These are phyloP conservation scores for Drosophila anceps DNA, from an alignment of 2,888 invertebrate species.

Conservation along the genomic window DNA sequence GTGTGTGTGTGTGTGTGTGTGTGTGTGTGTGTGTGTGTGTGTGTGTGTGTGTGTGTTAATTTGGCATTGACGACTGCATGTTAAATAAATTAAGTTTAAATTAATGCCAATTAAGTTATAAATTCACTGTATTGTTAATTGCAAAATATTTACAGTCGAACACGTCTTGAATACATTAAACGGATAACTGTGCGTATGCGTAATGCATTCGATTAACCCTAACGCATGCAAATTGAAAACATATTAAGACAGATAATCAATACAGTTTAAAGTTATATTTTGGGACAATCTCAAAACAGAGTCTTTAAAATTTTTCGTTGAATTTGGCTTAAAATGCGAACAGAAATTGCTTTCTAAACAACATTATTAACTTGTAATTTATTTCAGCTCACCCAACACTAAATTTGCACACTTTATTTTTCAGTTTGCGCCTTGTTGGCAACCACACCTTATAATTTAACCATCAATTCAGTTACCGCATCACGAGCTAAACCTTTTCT, in stretches of 20 bases:
- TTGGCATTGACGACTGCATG: conserved; percentile 23
- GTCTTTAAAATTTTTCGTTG: neutral
- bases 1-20: neutral
- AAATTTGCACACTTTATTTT: conserved; percentile 11
- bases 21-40: neutral
- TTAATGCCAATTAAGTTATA: conserved; percentile 54
- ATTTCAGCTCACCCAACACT: neutral
- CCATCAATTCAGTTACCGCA: conserved; percentile 43
- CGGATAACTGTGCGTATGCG: conserved; percentile 15
- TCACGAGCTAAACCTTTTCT: conserved; percentile 13
- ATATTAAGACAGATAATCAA: neutral
- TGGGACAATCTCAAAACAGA: too few species aligned
- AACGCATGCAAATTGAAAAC: neutral
- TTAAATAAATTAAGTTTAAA: conserved; percentile 38
- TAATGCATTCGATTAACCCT: conserved; percentile 24
- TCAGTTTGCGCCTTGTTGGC: conserved; percentile 2
- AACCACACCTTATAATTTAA: conserved; percentile 52
- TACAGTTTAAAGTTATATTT: neutral
- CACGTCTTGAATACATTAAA: conserved; percentile 27
- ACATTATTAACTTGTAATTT: conserved; percentile 2
- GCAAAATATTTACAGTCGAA: conserved; percentile 35
- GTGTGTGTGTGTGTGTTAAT: conserved; percentile 30
- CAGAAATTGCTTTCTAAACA: neutral
- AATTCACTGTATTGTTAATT: conserved; percentile 28
- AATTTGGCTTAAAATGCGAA: neutral